A percentile compares a stretch with the other conserved stretches of the same genome.
phyloP scores from a whole-genome alignment of 2,888 invertebrate genomes.

The Campoletis raptor region DNA sequence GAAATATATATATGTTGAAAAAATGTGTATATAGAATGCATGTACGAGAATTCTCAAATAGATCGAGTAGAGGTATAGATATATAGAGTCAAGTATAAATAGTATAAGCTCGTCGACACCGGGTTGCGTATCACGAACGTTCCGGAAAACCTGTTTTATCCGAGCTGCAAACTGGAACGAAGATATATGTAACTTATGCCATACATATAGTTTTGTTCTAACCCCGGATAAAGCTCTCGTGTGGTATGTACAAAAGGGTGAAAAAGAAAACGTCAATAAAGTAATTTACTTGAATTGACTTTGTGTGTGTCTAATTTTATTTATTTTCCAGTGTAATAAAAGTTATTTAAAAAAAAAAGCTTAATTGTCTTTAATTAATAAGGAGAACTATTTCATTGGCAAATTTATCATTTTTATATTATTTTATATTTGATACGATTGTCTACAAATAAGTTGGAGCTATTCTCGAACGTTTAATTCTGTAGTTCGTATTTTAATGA shows the following conservation, averaged over 20 bases:
- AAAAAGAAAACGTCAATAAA: background rate
- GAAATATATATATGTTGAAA: background rate
- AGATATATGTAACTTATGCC: slow-evolving; percentile 43
- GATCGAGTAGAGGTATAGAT: slow-evolving; percentile 31
- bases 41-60: slow-evolving; percentile 11
- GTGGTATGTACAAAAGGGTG: background rate
- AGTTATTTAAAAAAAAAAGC: background rate
- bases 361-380: background rate
- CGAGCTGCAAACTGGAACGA: slow-evolving; percentile 58
- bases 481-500: background rate
- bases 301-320: background rate
- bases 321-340: background rate
- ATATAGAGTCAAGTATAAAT: slow-evolving; percentile 54
- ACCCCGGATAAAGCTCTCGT: slow-evolving; percentile 24
- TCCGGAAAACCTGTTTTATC: slow-evolving; percentile 61
- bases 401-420: background rate
- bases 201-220: background rate
- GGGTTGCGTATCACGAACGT: slow-evolving; percentile 40
- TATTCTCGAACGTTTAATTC: background rate
- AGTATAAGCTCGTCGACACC: slow-evolving; percentile 56
- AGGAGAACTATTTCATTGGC: background rate
- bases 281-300: background rate
- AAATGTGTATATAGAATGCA: slow-evolving; percentile 2
- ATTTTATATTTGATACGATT: background rate
- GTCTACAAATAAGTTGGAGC: background rate